These are phyloP conservation scores for Therioaphis trifolii DNA, from an alignment of 2,888 invertebrate genomes.

Conservation along the genomic window DNA sequence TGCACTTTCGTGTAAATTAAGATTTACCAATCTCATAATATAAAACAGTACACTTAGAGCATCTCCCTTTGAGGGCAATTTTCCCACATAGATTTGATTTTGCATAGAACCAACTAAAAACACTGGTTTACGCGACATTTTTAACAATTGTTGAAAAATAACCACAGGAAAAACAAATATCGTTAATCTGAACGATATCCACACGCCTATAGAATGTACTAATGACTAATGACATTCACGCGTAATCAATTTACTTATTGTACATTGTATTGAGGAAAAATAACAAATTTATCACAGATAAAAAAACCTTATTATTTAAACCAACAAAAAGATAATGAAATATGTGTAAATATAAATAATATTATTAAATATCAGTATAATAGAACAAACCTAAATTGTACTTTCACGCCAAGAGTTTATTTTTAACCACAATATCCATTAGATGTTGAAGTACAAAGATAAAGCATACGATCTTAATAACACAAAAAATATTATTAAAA, in stretches of 20 bases:
- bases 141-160: background rate
- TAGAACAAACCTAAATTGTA: background rate
- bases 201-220: background rate
- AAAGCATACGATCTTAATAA: no score
- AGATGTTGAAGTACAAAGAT: no score
- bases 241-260: no score
- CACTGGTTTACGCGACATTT: background rate
- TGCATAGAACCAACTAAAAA: background rate
- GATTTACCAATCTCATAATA: constrained; percentile 11
- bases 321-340: background rate
- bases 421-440: no score
- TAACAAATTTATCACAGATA: no score
- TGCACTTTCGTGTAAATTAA: constrained; percentile 8
- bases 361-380: background rate
- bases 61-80: background rate
- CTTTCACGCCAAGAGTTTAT: no score
- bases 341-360: background rate
- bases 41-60: background rate
- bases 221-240: no score
- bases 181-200: background rate
- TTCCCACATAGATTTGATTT: constrained; percentile 5
- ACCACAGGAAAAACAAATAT: background rate
- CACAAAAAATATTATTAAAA: no score
- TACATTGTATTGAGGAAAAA: no score
- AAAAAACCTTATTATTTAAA: no score